Base-by-base conservation (phyloP, 1,140 invertebrate species). In the Nebria ingens region DNA sequence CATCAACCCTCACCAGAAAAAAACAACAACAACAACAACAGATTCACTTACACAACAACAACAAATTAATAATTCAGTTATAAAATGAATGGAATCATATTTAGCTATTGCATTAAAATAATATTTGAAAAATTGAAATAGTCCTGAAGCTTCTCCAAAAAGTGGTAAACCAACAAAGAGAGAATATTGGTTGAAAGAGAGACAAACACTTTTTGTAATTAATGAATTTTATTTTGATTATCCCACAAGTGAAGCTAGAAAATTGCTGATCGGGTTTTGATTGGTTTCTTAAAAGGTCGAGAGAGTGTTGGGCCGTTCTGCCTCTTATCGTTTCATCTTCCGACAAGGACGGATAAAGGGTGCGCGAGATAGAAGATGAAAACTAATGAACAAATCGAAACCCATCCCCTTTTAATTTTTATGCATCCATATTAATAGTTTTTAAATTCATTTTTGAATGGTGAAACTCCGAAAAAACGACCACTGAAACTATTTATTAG, bases 221-320 rank as follows among this genome's bases (percentile, higher is more conserved):
- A 65, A 65, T 65, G 64, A 59, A 57, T 62, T 65, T 64, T 64
- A 61, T 65, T 65, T 62, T 65, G 62, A 65, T 65, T 65, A 65
- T 65, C 59, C 61, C 61, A 64, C 62, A 62, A 62, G 60, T 62
- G 62, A 56, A 64, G 57, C 59, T 63, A 65, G 64, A 64, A 65
- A 65, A 65, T 64, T 65, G 62, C 64, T 61, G 64, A 65, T 65
- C 61, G 62, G 58, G 55, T 65, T 63, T 62, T 65, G 64, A 65
- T 65, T 65, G 64, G 64, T 65, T 65, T 62, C 62, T 64, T 61
- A 62, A 59, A 59, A 64, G 64, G 55, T 22, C 51, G 55, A 45
- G 40, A 45, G 9, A 45, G 40, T 45, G 40, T 45, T 17, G 40
- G 40, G 40, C 40, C 40, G 25, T 34, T 34, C 25, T 45, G 15